These are phyloP conservation scores for Aptenodytes patagonicus DNA, from an alignment of 2,113 vertebrate genomes.

Conservation along the genomic window DNA sequence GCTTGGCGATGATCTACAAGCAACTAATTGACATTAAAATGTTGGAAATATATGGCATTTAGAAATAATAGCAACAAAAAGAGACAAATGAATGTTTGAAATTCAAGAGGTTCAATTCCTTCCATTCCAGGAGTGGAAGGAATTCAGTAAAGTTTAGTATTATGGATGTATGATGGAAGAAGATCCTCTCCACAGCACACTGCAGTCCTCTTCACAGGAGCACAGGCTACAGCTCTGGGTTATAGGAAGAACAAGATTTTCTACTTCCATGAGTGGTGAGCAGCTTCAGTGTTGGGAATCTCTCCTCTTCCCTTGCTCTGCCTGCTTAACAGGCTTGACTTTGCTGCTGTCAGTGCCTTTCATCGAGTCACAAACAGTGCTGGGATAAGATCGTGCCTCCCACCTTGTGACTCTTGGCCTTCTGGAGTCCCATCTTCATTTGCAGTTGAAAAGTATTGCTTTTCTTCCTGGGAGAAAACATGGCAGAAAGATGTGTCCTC, in stretches of 20 bases:
- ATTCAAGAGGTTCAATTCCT: background rate
- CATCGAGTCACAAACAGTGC: rapidly evolving
- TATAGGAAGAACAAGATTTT: background rate
- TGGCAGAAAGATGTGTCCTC: background rate
- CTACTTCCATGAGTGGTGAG: background rate
- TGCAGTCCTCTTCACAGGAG: background rate
- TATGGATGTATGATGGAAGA: background rate
- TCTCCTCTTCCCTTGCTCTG: background rate
- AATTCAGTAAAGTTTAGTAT: background rate
- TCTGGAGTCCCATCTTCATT: background rate
- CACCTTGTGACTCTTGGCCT: background rate
- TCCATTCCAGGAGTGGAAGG: background rate
- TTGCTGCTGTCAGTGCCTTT: background rate
- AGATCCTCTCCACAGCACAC: background rate
- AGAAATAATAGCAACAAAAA: background rate
- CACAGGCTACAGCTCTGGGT: background rate
- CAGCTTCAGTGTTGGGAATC: background rate
- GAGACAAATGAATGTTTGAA: background rate
- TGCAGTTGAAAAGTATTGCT: background rate
- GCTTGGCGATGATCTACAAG: background rate
- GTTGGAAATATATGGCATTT: background rate
- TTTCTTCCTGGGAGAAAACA: background rate
- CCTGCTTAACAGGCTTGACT: background rate
- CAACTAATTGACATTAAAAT: background rate
- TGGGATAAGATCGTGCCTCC: background rate